These are phyloP conservation scores for Tribolium castaneum DNA, from an alignment of 1,140 invertebrate genomes.

Conservation along the genomic window DNA sequence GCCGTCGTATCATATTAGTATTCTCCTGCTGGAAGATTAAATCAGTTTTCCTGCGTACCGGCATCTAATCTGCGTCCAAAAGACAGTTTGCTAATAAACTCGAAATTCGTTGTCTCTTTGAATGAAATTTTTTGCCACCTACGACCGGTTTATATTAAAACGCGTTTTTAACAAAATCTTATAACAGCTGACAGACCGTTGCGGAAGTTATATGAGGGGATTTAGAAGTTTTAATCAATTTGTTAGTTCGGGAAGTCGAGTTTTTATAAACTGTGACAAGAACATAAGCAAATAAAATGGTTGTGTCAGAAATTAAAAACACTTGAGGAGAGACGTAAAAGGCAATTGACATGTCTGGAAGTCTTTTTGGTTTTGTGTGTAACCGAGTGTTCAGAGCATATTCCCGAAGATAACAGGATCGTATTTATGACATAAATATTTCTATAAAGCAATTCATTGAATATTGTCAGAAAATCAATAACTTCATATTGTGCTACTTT, in stretches of 20 bases:
- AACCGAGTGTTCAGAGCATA: not conserved
- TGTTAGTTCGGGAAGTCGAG: not conserved
- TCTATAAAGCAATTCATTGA: constrained; percentile 19
- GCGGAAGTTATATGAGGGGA: constrained; percentile 7
- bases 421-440: constrained; percentile 5
- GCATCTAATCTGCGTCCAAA: constrained; percentile 5
- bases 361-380: not conserved
- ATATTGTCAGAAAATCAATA: constrained; percentile 11
- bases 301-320: not conserved
- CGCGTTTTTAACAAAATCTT: constrained; percentile 10
- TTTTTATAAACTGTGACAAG: not conserved
- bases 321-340: not conserved
- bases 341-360: not conserved
- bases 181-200: not conserved
- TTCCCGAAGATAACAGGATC: not conserved
- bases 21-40: constrained; percentile 20
- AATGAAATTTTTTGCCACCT: not conserved
- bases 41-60: constrained; percentile 6
- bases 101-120: not conserved
- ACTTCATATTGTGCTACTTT: constrained; percentile 10
- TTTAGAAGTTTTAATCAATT: constrained; percentile 22
- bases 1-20: constrained; percentile 8
- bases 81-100: constrained; percentile 14
- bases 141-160: not conserved
- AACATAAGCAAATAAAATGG: not conserved